Evolutionary conservation across 1,140 invertebrate species (phyloP), one percentile per base, ranked within the genome.

Genomic region (Sesamia nonagrioides): DNA sequence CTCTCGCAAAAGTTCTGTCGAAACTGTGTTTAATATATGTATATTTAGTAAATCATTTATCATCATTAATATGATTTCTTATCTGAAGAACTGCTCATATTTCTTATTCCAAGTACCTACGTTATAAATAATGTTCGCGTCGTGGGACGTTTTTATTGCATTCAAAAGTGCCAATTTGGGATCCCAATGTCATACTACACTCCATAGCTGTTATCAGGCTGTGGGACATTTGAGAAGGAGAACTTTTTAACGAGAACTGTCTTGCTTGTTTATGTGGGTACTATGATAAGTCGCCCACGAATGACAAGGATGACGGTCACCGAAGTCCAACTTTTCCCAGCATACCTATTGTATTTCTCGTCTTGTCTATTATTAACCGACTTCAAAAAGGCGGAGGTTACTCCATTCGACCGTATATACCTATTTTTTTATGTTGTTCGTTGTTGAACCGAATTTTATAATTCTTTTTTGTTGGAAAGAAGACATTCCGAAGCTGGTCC

Each of bases 131-230:
- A 35, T 42, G 37, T 66, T 11, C 21, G 58, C 37, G 48, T 72
- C 71, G 40, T 15, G 63, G 68, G 73, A 77, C 68, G 73, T 79
- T 40, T 80, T 83, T 83, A 85, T 83, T 76, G 74, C 74, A 66
- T 69, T 82, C 78, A 33, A 77, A 83, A 83, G 81, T 82, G 81
- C 81, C 83, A 83, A 84, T 82, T 83, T 83, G 77, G 81, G 50
- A 66, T 82, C 77, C 77, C 75, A 77, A 83, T 77, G 68, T 84
- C 81, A 79, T 63, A 56, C 82, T 84, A 78, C 82, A 61, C 54
- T 77, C 60, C 79, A 77, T 76, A 35, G 72, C 9, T 60, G 40
- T 15, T 77, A 68, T 77, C 74, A 77, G 71, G 42, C 66, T 71
- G 37, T 50, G 40, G 56, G 73, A 48, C 50, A 66, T 45, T 60